Evolutionary conservation across 2,797 vertebrate genomes (phyloP).

Genomic region (Spheniscus humboldti): DNA sequence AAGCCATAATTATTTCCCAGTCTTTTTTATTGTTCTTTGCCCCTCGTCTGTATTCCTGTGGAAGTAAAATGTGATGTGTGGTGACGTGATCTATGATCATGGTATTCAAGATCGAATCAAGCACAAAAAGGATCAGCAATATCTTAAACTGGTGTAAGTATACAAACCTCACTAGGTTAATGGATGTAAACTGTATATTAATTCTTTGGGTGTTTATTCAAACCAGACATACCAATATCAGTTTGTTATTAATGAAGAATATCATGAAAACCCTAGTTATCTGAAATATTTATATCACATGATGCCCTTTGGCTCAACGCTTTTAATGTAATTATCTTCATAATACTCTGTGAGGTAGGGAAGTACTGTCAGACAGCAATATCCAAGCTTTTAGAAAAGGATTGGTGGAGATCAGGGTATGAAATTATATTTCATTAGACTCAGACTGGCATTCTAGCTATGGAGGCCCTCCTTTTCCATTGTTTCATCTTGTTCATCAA

Average conservation of each 20-base stretch:
- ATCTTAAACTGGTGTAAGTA: not conserved
- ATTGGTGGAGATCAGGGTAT: not conserved
- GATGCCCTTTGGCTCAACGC: not conserved
- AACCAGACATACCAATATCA: not conserved
- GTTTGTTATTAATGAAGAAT: not conserved
- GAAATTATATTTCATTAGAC: not conserved
- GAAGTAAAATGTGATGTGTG: not conserved
- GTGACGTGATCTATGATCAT: not conserved
- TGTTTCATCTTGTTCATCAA: not conserved
- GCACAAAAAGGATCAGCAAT: not conserved
- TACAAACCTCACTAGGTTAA: not conserved
- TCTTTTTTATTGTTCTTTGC: not conserved
- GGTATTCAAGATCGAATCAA: not conserved
- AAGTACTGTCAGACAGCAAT: not conserved
- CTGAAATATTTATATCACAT: not conserved
- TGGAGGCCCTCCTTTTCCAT: not conserved
- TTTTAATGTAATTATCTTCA: not conserved
- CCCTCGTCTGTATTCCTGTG: not conserved
- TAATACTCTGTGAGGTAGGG: not conserved
- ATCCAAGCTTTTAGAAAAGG: not conserved
- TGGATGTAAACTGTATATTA: not conserved
- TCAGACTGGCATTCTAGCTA: not conserved
- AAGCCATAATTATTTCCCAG: not conserved
- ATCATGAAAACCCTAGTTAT: not conserved
- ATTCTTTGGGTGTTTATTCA: not conserved